phyloP scores from a whole-genome alignment of 2,888 invertebrate genomes.

The Melieria crassipennis region DNA sequence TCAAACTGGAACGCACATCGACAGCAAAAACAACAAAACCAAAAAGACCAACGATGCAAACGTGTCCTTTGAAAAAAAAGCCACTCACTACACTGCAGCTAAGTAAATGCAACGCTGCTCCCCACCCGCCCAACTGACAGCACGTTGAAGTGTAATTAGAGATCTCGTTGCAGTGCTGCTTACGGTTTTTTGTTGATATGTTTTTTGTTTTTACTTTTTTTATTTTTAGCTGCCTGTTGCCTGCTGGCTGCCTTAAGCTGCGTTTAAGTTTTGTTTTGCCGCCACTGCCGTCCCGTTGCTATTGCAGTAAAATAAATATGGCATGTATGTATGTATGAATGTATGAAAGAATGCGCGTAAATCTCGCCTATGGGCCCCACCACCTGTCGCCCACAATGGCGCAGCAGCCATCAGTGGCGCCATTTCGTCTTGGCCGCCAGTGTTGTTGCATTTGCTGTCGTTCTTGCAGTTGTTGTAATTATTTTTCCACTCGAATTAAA shows the following conservation, averaged over 20 bases:
- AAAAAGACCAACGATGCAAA: too few relatives aligned
- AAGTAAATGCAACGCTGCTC: too few relatives aligned
- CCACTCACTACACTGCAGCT: too few relatives aligned
- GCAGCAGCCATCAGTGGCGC: not conserved
- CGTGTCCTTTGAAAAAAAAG: too few relatives aligned
- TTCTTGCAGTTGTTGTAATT: constrained; percentile 34
- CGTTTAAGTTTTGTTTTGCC: not conserved
- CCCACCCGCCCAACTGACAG: constrained; percentile 1
- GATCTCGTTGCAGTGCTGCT: not conserved
- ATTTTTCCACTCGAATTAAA: constrained; percentile 42
- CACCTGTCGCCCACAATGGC: too few relatives aligned
- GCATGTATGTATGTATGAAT: not conserved
- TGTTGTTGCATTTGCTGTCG: constrained; percentile 9
- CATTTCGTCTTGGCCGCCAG: constrained; percentile 7
- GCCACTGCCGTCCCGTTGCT: not conserved
- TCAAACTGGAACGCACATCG: too few relatives aligned
- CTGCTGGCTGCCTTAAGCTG: not conserved
- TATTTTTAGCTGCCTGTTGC: too few relatives aligned
- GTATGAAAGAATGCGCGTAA: not conserved
- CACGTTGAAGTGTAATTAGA: constrained; percentile 34
- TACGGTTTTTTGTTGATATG: not conserved
- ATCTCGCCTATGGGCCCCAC: not conserved
- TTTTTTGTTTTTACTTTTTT: not conserved
- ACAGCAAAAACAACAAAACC: too few relatives aligned
- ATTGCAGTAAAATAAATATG: not conserved